These are phyloP conservation scores for Balanococcus diminutus DNA, from an alignment of 2,888 invertebrate genomes.

Conservation along the genomic window DNA sequence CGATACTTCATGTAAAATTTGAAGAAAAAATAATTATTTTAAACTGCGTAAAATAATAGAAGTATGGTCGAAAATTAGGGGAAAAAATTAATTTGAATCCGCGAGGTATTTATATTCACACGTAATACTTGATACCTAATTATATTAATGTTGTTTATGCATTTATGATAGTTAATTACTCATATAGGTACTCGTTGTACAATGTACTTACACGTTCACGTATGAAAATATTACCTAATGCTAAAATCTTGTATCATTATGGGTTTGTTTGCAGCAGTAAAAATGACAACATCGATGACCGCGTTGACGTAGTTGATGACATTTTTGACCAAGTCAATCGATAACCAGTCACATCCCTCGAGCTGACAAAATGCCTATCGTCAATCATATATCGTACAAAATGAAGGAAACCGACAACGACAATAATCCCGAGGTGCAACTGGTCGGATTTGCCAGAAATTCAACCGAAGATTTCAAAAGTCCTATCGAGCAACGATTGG, in stretches of 20 bases:
- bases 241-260: background rate
- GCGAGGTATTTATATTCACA: background rate
- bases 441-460: slow-evolving; percentile 56
- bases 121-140: background rate
- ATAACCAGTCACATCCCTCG: background rate
- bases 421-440: slow-evolving; percentile 54
- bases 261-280: background rate
- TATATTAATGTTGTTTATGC: background rate
- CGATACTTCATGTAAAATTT: background rate
- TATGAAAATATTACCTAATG: background rate
- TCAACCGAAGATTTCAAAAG: slow-evolving; percentile 34
- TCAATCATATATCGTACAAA: slow-evolving; percentile 55
- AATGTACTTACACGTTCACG: background rate
- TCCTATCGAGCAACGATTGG: slow-evolving; percentile 44
- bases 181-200: background rate
- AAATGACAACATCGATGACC: background rate
- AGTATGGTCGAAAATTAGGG: background rate
- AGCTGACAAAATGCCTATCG: slow-evolving; percentile 7
- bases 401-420: slow-evolving; percentile 59
- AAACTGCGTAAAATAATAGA: background rate
- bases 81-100: background rate
- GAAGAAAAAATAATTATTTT: background rate
- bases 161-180: background rate
- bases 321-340: background rate
- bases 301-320: background rate